phyloP scores from a whole-genome alignment of 2,113 vertebrate species.

The Sander vitreus region DNA sequence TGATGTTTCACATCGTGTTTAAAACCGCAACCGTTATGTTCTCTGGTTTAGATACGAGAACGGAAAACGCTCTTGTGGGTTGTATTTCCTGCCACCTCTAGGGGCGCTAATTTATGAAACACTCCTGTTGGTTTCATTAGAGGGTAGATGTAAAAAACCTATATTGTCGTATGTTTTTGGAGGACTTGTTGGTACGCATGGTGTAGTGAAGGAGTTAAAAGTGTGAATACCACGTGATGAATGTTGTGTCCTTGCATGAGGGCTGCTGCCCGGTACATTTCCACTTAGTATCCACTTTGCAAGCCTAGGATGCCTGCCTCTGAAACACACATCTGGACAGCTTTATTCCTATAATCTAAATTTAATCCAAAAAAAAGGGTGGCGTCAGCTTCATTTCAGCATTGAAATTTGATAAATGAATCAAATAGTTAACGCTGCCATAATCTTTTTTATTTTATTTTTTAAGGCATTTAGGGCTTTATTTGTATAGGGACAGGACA shows the following conservation, averaged over 20 bases:
- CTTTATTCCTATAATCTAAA: neutral
- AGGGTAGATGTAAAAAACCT: no score
- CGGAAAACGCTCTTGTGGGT: no score
- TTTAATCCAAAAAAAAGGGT: neutral
- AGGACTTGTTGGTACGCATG: no score
- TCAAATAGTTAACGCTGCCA: neutral
- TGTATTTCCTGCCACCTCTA: no score
- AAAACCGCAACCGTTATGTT: no score
- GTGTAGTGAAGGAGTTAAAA: neutral
- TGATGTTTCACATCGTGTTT: no score
- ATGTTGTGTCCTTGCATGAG: neutral
- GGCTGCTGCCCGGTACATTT: slow-evolving; percentile 14
- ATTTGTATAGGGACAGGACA: no score
- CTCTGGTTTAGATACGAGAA: no score
- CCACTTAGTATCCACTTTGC: slow-evolving; percentile 1
- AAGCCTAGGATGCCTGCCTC: neutral
- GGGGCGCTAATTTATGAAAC: no score
- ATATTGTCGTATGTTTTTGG: no score
- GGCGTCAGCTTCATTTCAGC: neutral
- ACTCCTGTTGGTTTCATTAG: no score
- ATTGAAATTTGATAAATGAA: neutral
- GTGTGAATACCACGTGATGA: slow-evolving; percentile 16
- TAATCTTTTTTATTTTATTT: neutral
- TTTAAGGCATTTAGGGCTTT: no score
- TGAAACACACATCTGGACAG: neutral